These are phyloP conservation scores for Tigriopus californicus DNA, from an alignment of 2,888 invertebrate genomes.

Conservation along the genomic window DNA sequence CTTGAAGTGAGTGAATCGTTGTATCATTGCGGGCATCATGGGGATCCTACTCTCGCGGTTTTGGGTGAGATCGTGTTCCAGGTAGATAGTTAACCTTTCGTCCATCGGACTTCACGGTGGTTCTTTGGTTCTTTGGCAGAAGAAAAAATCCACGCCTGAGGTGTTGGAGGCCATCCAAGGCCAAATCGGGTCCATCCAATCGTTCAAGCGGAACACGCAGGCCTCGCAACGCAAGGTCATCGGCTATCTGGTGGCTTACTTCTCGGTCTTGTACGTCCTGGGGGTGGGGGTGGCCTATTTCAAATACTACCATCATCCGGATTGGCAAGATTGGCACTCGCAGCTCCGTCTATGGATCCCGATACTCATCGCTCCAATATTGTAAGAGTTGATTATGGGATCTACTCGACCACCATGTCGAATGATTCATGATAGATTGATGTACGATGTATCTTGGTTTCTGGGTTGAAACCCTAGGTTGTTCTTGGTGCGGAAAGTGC, in stretches of 20 bases:
- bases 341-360: constrained; percentile 56
- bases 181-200: constrained; percentile 60
- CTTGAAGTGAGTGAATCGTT: neutral
- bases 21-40: neutral
- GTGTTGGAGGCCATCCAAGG: constrained; percentile 50
- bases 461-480: constrained; percentile 35
- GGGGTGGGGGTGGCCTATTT: constrained; percentile 56
- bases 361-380: constrained; percentile 53
- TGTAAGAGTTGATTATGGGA: constrained; percentile 42
- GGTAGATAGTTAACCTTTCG: neutral
- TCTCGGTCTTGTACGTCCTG: constrained; percentile 37
- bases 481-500: constrained; percentile 31
- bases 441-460: constrained; percentile 25
- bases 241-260: constrained; percentile 47
- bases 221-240: constrained; percentile 60
- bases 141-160: constrained; percentile 32
- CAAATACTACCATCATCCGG: constrained; percentile 57
- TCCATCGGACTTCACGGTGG: neutral
- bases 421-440: constrained; percentile 2
- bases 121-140: neutral
- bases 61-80: neutral
- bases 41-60: no score
- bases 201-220: constrained; percentile 57
- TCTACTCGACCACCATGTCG: neutral
- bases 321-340: constrained; percentile 42